These are phyloP conservation scores for Craniophora ligustri DNA, from an alignment of 2,888 invertebrate genomes.

Conservation along the genomic window DNA sequence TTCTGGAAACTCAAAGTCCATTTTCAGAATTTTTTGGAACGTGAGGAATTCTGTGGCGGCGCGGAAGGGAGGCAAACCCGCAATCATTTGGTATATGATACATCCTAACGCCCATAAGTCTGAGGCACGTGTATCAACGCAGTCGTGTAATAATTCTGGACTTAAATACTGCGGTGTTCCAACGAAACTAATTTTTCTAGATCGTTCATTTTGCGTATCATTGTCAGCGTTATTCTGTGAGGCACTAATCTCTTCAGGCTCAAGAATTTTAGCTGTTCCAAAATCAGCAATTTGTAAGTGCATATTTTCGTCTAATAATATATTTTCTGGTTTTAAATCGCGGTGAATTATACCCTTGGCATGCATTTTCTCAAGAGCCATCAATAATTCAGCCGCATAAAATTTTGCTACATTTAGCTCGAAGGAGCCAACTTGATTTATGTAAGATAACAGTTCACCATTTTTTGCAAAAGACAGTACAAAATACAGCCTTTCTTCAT, in stretches of 20 bases:
- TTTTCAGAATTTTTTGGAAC: slow-evolving; percentile 97
- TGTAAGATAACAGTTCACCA: slow-evolving; percentile 97
- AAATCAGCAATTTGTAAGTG: slow-evolving; percentile 99
- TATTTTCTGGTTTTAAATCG: slow-evolving; percentile 99
- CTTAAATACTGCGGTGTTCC: slow-evolving; percentile 99
- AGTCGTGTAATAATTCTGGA: slow-evolving; percentile 97
- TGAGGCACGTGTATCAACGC: slow-evolving; percentile 92
- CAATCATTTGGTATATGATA: slow-evolving; percentile 98
- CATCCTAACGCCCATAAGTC: slow-evolving; percentile 99
- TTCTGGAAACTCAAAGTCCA: slow-evolving; percentile 97
- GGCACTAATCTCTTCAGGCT: slow-evolving; percentile 72
- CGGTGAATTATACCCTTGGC: slow-evolving; percentile 96
- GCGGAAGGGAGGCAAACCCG: slow-evolving; percentile 97
- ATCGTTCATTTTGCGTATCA: slow-evolving; percentile 79
- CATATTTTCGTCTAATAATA: slow-evolving; percentile 97
- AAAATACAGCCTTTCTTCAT: slow-evolving; percentile 96
- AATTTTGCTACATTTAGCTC: slow-evolving; percentile 96
- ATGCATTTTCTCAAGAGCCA: slow-evolving; percentile 97
- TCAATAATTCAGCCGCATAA: slow-evolving; percentile 97
- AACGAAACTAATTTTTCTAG: slow-evolving; percentile 95
- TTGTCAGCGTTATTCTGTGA: slow-evolving; percentile 66
- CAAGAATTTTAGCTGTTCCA: slow-evolving; percentile 96
- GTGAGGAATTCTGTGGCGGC: slow-evolving; percentile 98
- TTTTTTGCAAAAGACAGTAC: slow-evolving; percentile 98
- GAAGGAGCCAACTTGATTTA: slow-evolving; percentile 96